Evolutionary conservation across 1,140 invertebrate genomes (phyloP).

Genomic region (Drosophila mojavensis): DNA sequence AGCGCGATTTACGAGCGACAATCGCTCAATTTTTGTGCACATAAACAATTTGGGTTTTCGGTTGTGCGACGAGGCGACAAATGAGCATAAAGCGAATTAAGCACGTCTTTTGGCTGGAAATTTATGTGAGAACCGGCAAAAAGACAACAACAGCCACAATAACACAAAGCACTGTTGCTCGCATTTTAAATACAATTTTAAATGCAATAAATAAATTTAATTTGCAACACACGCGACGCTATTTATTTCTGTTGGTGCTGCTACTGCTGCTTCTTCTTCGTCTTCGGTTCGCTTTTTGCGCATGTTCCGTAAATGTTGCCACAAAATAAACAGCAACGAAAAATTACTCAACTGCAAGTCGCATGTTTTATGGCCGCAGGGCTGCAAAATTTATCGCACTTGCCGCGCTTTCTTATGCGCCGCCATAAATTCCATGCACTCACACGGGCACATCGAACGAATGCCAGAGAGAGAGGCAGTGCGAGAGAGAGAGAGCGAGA

Average conservation of each 20-base stretch:
- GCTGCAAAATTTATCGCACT: slow-evolving; percentile 74
- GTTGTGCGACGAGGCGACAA: slow-evolving; percentile 54
- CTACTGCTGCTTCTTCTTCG: slow-evolving; percentile 1
- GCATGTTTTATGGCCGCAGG: slow-evolving; percentile 71
- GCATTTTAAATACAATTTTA: slow-evolving; percentile 49
- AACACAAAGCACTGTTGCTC: slow-evolving; percentile 23
- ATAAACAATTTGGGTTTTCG: slow-evolving; percentile 57
- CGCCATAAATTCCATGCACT: slow-evolving; percentile 44
- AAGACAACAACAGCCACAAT: slow-evolving; percentile 18
- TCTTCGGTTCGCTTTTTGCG: slow-evolving; percentile 57
- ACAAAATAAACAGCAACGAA: slow-evolving; percentile 55
- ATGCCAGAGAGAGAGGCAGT: slow-evolving; percentile 5
- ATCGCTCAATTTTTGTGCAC: slow-evolving; percentile 64
- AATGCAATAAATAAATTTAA: slow-evolving; percentile 71
- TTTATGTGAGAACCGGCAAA: slow-evolving; percentile 67
- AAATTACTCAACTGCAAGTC: slow-evolving; percentile 69
- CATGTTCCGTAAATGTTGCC: slow-evolving; percentile 68
- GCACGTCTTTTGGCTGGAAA: slow-evolving; percentile 62
- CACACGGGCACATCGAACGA: slow-evolving; percentile 25
- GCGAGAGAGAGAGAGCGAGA: neutral
- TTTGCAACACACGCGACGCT: slow-evolving; percentile 72
- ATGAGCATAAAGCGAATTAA: slow-evolving; percentile 62
- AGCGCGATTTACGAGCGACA: slow-evolving; percentile 59
- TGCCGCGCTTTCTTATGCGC: slow-evolving; percentile 56
- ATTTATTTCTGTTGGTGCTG: neutral